These are phyloP conservation scores for Ypsolopha scabrella DNA, from an alignment of 2,888 invertebrate species.

Conservation along the genomic window DNA sequence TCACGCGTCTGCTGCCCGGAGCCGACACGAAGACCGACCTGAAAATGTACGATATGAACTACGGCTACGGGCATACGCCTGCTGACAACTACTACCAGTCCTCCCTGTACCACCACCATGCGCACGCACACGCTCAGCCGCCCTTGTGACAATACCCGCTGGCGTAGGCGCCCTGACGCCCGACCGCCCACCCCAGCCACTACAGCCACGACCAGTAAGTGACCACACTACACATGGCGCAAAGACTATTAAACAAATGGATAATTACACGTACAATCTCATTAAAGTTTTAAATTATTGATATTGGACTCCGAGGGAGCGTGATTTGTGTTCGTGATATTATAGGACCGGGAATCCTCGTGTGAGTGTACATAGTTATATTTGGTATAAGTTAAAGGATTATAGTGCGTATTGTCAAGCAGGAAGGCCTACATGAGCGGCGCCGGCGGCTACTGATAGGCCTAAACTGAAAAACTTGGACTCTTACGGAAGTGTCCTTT, in stretches of 20 bases:
- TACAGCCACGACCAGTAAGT: background rate
- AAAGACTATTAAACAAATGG: background rate
- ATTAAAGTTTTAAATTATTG: constrained; percentile 24
- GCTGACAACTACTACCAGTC: constrained; percentile 89
- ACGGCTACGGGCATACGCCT: constrained; percentile 64
- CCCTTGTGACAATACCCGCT: constrained; percentile 94
- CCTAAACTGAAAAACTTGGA: constrained; percentile 40
- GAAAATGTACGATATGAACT: constrained; percentile 91
- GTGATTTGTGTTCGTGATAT: constrained; percentile 58
- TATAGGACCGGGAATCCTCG: constrained; percentile 15
- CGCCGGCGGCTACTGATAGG: constrained; percentile 38
- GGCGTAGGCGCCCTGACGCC: constrained; percentile 75
- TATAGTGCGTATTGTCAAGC: background rate
- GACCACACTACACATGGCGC: background rate
- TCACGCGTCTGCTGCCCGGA: constrained; percentile 90
- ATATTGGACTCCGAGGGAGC: constrained; percentile 64
- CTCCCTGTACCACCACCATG: constrained; percentile 74
- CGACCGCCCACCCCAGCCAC: constrained; percentile 6
- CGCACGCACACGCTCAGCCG: constrained; percentile 76
- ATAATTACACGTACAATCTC: constrained; percentile 29
- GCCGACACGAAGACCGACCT: constrained; percentile 89
- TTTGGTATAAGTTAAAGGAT: constrained; percentile 21
- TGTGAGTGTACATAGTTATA: constrained; percentile 11
- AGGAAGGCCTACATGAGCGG: constrained; percentile 13
- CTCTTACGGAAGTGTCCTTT: constrained; percentile 55